These are phyloP conservation scores for Motacilla tschutschensis DNA, from an alignment of 2,113 vertebrate species.

Conservation along the genomic window DNA sequence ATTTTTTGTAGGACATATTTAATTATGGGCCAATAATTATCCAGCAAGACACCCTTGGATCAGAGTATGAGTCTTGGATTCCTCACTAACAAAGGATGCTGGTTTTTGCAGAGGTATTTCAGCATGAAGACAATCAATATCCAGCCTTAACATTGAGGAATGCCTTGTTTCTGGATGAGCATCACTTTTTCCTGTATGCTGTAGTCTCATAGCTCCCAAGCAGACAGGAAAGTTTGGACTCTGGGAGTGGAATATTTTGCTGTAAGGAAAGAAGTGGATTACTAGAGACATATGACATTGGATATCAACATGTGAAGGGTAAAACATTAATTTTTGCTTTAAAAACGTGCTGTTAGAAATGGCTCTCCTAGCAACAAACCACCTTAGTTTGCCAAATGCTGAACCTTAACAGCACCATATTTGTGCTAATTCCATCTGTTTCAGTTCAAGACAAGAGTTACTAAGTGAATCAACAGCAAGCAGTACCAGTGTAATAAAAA, in stretches of 20 bases:
- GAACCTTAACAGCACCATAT: not conserved
- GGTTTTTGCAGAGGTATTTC: slow-evolving; percentile 3
- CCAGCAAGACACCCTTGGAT: not conserved
- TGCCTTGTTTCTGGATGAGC: slow-evolving; percentile 1
- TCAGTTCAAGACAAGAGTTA: slow-evolving; percentile 2
- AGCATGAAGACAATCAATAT: not conserved
- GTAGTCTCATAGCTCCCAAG: not conserved
- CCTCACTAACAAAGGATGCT: not conserved
- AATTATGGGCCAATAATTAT: not conserved
- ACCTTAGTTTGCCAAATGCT: not conserved
- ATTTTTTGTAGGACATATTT: not conserved
- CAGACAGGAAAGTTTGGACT: slow-evolving; percentile 47
- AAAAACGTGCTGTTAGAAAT: slow-evolving; percentile 9
- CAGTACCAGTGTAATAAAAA: not conserved
- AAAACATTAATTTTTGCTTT: slow-evolving; percentile 28
- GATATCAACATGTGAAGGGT: not conserved
- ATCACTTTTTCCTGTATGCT: slow-evolving; percentile 18
- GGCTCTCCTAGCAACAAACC: slow-evolving; percentile 43
- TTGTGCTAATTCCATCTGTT: slow-evolving; percentile 42
- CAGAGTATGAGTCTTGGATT: not conserved
- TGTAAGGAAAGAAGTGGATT: slow-evolving; percentile 10
- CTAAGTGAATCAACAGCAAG: slow-evolving; percentile 35
- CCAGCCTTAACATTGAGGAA: not conserved
- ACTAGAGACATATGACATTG: slow-evolving; percentile 17
- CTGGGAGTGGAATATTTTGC: slow-evolving; percentile 36